phyloP scores from a whole-genome alignment of 2,888 invertebrate genomes.

The Pachliopta kotzebuea region DNA sequence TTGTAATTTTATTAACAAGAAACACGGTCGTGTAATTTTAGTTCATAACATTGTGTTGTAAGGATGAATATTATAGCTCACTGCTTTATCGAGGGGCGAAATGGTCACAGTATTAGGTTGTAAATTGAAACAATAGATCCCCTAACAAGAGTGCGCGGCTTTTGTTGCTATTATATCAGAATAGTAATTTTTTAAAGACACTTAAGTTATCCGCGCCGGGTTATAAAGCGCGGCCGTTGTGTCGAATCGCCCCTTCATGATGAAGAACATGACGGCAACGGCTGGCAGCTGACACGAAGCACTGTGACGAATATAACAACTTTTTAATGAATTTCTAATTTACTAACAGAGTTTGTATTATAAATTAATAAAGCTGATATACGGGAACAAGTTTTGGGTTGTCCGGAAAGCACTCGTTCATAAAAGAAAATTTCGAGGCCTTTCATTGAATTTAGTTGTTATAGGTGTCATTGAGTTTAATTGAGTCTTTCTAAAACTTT shows the following conservation, averaged over 20 bases:
- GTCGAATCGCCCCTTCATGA: conserved; percentile 45
- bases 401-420: no score
- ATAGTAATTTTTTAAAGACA: conserved; percentile 65
- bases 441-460: no score
- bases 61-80: conserved; percentile 22
- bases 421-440: no score
- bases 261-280: background rate
- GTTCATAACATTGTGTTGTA: conserved; percentile 23
- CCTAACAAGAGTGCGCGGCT: conserved; percentile 59
- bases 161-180: conserved; percentile 71
- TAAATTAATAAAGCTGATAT: background rate
- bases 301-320: background rate
- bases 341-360: background rate
- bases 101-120: conserved; percentile 36
- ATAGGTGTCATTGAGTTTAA: no score
- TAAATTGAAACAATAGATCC: conserved; percentile 72
- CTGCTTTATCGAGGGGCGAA: conserved; percentile 15
- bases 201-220: conserved; percentile 57
- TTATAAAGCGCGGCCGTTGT: conserved; percentile 51
- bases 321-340: background rate
- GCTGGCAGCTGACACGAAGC: background rate
- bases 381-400: no score
- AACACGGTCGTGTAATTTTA: conserved; percentile 19
- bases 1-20: conserved; percentile 51
- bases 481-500: no score